These are phyloP conservation scores for Sturnus vulgaris DNA, from an alignment of 2,113 vertebrate species.

Conservation along the genomic window DNA sequence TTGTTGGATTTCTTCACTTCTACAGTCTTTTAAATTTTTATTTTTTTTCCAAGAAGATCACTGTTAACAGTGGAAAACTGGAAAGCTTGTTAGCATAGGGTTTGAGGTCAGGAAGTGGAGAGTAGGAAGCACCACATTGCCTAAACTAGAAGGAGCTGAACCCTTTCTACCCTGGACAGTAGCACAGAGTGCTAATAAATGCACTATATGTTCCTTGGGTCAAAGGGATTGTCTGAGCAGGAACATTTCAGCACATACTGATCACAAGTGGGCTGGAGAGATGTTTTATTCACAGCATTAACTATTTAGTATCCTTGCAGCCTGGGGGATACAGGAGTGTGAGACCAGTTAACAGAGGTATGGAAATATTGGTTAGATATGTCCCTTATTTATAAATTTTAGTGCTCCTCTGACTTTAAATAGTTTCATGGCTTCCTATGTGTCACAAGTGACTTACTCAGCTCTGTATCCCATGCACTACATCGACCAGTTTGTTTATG, in stretches of 20 bases:
- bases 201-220: neutral
- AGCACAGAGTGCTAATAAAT: neutral
- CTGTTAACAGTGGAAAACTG: neutral
- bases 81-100: neutral
- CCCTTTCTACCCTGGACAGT: neutral
- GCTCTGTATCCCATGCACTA: neutral
- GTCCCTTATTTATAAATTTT: neutral
- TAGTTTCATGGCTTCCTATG: neutral
- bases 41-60: neutral
- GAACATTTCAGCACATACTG: neutral
- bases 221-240: constrained; percentile 18
- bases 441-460: neutral
- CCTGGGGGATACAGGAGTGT: neutral
- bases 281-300: constrained; percentile 51
- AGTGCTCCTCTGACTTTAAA: neutral
- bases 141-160: neutral
- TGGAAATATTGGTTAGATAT: neutral
- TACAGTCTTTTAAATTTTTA: neutral
- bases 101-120: neutral
- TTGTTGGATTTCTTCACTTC: neutral
- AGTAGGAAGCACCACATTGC: neutral
- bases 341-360: neutral
- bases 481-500: neutral
- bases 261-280: neutral
- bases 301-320: constrained; percentile 29